Evolutionary conservation across 2,888 invertebrate genomes (phyloP).

Genomic region (Galerucella nymphaeae): DNA sequence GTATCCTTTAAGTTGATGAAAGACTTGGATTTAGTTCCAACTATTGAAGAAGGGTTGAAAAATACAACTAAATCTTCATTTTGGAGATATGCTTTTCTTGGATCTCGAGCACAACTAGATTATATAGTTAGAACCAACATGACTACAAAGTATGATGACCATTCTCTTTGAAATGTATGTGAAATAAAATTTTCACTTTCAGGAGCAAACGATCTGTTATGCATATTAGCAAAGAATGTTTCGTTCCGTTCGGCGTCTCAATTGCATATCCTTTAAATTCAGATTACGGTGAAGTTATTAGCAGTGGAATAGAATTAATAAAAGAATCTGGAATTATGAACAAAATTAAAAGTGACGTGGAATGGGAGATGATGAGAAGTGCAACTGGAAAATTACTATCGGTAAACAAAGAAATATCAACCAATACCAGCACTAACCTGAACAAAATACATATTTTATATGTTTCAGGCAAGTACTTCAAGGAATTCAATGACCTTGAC

Average conservation of each 20-base stretch:
- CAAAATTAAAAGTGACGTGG: constrained; percentile 77
- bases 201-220: constrained; percentile 73
- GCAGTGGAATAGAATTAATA: constrained; percentile 71
- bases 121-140: constrained; percentile 80
- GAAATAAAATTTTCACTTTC: constrained; percentile 28
- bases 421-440: background rate
- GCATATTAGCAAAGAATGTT: constrained; percentile 80
- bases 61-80: constrained; percentile 82
- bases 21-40: constrained; percentile 75
- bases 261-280: constrained; percentile 74
- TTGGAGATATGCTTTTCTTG: constrained; percentile 83
- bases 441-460: no score
- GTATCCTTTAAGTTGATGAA: constrained; percentile 72
- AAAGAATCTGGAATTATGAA: constrained; percentile 75
- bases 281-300: constrained; percentile 72
- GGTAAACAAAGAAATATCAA: constrained; percentile 62
- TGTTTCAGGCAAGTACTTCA: constrained; percentile 63
- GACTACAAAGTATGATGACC: constrained; percentile 67
- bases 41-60: constrained; percentile 75
- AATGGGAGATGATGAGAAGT: constrained; percentile 77
- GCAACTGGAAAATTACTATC: constrained; percentile 72
- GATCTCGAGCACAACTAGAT: constrained; percentile 77
- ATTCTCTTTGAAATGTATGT: no score
- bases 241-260: constrained; percentile 77
- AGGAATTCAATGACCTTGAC: constrained; percentile 65